A percentile compares a stretch with the other conserved stretches of the same genome.
Evolutionary conservation across 2,113 vertebrate species (phyloP).

Genomic region (Rattus rattus): DNA sequence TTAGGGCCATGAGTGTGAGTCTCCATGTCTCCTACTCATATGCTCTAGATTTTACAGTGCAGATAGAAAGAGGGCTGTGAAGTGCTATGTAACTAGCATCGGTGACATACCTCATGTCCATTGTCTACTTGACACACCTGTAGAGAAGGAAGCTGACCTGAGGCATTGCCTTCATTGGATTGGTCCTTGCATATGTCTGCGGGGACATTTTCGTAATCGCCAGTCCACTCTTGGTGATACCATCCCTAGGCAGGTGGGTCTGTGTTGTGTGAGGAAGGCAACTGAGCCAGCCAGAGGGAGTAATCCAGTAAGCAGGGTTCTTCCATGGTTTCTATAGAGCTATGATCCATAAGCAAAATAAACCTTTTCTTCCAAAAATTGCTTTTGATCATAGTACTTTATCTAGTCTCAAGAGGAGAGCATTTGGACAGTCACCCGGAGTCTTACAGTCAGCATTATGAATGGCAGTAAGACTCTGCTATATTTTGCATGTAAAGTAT

Average conservation of each 20-base stretch:
- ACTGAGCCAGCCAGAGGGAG: not conserved
- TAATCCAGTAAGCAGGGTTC: not conserved
- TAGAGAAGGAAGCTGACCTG: not conserved
- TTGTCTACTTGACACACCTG: not conserved
- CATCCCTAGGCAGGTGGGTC: not conserved
- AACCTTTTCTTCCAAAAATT: not conserved
- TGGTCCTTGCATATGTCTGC: not conserved
- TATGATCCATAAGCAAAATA: not conserved
- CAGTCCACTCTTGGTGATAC: not conserved
- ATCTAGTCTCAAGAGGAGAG: not conserved
- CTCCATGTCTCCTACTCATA: not conserved
- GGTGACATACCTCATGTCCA: not conserved
- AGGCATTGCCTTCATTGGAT: not conserved
- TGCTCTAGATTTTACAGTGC: too few species aligned
- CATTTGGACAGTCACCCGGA: not conserved
- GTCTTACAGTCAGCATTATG: fast-evolving
- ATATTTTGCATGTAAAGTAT: fast-evolving
- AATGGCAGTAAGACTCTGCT: not conserved
- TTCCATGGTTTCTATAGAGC: not conserved
- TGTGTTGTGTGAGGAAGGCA: not conserved
- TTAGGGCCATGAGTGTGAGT: not conserved
- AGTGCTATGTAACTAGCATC: fast-evolving
- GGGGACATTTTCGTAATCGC: not conserved
- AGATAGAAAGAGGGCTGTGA: fast-evolving
- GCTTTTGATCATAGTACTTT: not conserved